These are phyloP conservation scores for Drosophila macrospina DNA, from an alignment of 2,888 invertebrate genomes.

Conservation along the genomic window DNA sequence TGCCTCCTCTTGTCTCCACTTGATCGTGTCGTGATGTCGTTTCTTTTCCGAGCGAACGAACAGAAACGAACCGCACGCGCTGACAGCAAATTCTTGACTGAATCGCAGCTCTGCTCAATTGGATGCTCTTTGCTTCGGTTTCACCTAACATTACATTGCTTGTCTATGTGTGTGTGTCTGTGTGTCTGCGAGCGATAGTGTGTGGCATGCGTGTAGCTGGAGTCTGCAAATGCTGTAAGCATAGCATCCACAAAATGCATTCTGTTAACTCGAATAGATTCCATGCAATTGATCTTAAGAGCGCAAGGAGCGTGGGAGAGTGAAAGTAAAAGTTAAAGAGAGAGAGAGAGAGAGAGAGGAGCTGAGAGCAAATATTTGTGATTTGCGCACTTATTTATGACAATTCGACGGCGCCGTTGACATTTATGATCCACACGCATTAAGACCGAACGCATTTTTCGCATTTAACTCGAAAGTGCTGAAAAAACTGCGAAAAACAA, in stretches of 20 bases:
- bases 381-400: conserved; percentile 55
- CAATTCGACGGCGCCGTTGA: conserved; percentile 41
- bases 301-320: conserved; percentile 8
- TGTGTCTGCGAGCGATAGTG: conserved; percentile 9
- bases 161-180: conserved; percentile 17
- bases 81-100: conserved; percentile 70
- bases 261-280: conserved; percentile 14
- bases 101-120: conserved; percentile 60
- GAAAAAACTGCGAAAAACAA: not conserved
- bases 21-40: conserved; percentile 4
- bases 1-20: conserved; percentile 2
- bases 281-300: conserved; percentile 17
- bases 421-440: conserved; percentile 55
- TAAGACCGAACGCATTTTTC: conserved; percentile 24
- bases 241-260: conserved; percentile 55
- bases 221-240: conserved; percentile 22
- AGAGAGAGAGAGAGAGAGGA: not conserved
- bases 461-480: conserved; percentile 22
- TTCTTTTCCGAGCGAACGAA: conserved; percentile 17
- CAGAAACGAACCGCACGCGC: conserved; percentile 66
- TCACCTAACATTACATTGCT: conserved; percentile 36
- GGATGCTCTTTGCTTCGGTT: conserved; percentile 78
- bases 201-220: conserved; percentile 19
- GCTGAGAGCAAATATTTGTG: conserved; percentile 6
- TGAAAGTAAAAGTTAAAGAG: not conserved